These are phyloP conservation scores for Acrossocheilus wenchowensis DNA, from an alignment of 2,797 vertebrate species.

Conservation along the genomic window DNA sequence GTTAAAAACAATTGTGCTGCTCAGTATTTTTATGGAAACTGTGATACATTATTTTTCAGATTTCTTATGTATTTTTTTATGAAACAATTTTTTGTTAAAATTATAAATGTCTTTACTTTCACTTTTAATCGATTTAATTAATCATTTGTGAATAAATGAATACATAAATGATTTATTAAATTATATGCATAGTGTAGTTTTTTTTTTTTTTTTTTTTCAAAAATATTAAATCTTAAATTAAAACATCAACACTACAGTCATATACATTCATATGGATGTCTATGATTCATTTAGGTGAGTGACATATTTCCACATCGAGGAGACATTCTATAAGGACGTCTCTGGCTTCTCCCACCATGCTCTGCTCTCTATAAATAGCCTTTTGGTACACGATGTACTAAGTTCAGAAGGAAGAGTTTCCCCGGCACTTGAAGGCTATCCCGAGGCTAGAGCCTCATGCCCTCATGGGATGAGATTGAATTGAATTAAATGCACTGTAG, in stretches of 20 bases:
- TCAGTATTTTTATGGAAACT: not conserved
- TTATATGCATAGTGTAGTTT: too few species aligned
- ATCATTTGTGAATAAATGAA: not conserved
- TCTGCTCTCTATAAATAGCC: conserved; percentile 20
- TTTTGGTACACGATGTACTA: not conserved
- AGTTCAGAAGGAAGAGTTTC: conserved; percentile 25
- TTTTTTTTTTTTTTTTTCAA: not conserved
- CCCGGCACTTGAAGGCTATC: not conserved
- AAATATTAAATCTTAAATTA: not conserved
- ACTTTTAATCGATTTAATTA: not conserved
- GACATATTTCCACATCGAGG: not conserved
- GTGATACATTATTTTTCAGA: not conserved
- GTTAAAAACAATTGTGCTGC: not conserved
- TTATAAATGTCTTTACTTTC: not conserved
- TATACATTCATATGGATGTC: not conserved
- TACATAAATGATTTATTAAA: not conserved
- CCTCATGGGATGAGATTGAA: conserved; percentile 70
- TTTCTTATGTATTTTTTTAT: not conserved
- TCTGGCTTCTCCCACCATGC: conserved; percentile 7
- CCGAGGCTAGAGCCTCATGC: conserved; percentile 56
- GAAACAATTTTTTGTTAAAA: not conserved
- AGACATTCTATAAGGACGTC: conserved; percentile 2
- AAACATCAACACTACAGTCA: not conserved
- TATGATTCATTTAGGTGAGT: not conserved
- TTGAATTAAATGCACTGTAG: conserved; percentile 61